Conservation (phyloP, 1,140 invertebrate species). For the Calosoma granatense region DNA sequence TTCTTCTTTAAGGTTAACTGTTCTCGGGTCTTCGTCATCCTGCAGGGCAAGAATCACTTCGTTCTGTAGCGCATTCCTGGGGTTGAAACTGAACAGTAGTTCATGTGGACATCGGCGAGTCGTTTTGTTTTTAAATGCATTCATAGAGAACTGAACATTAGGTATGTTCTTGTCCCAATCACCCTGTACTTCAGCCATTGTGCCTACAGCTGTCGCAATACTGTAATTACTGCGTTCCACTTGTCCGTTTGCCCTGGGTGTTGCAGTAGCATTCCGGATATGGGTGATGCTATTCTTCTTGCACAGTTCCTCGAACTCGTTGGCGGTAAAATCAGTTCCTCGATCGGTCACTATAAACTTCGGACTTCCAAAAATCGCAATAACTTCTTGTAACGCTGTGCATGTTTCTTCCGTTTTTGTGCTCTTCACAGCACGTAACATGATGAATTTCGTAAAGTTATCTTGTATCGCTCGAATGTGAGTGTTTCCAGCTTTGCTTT, state of each 20-base stretch:
- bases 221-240: slow-evolving; percentile 25
- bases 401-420: slow-evolving; percentile 4
- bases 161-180: slow-evolving; percentile 18
- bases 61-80: no score
- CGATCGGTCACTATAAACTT: slow-evolving; percentile 20
- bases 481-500: neutral
- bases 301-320: slow-evolving; percentile 23
- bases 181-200: slow-evolving; percentile 11
- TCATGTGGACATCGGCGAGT: slow-evolving; percentile 1
- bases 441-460: slow-evolving; percentile 12
- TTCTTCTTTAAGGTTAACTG: no score
- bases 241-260: slow-evolving; percentile 27
- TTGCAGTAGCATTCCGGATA: slow-evolving; percentile 22
- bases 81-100: neutral
- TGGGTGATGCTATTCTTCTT: slow-evolving; percentile 19
- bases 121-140: slow-evolving; percentile 15
- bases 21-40: no score
- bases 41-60: no score
- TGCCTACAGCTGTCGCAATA: slow-evolving; percentile 14
- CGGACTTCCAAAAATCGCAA: slow-evolving; percentile 19
- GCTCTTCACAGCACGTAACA: slow-evolving; percentile 23
- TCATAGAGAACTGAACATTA: slow-evolving; percentile 21
- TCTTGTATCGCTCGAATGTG: neutral
- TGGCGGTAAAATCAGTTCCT: slow-evolving; percentile 23
- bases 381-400: slow-evolving; percentile 13